Evolutionary conservation across 2,888 invertebrate genomes (phyloP), one percentile per base, ranked within the genome.

Genomic region (Leucozona laternaria): DNA sequence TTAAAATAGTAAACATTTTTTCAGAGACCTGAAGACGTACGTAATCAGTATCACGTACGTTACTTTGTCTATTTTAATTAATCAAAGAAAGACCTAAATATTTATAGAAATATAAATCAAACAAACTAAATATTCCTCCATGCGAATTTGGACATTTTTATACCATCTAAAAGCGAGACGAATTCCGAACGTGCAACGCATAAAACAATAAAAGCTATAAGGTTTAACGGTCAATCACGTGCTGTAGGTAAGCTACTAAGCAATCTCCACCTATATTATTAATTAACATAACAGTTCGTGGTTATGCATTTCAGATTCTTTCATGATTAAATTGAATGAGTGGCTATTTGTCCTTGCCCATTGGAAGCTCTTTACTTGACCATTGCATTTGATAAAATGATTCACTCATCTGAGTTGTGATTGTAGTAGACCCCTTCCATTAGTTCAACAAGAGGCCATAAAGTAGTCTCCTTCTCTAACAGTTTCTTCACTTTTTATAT

Each of bases 401-500:
- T 31, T 66, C 48, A 66, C 22, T 34, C n/a, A 22, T 50, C 4
- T 64, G 28, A 64, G 3, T 31, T 45, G 25, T 62, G 43, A 28
- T 48, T 64, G 10, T n/a, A 25, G 34, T 10, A 40, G 8, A 17
- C 34, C 76, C 71, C 72, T 76, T 80, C 80, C 71, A 58, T 28
- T 4, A 43, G 40, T 57, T 37, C 68, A 73, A 53, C 76, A 45
- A 50, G 45, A 37, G 31, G 13, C 22, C 31, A 37, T 20, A 0
- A 50, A 50, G 22, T 20, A 20, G 13, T 66, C 40, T 34, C 15
- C 31, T 15, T 55, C 50, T 75, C 20, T 55, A 48, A 31, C 20
- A 8, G 45, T 71, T 66, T 79, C 76, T 79, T 60, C 31, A 50
- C 48, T 50, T 43, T 20, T 10, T 68, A 2, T 91, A 90, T 88